Evolutionary conservation across 2,797 vertebrate genomes (phyloP).

Genomic region (Atherinosoma microstoma): DNA sequence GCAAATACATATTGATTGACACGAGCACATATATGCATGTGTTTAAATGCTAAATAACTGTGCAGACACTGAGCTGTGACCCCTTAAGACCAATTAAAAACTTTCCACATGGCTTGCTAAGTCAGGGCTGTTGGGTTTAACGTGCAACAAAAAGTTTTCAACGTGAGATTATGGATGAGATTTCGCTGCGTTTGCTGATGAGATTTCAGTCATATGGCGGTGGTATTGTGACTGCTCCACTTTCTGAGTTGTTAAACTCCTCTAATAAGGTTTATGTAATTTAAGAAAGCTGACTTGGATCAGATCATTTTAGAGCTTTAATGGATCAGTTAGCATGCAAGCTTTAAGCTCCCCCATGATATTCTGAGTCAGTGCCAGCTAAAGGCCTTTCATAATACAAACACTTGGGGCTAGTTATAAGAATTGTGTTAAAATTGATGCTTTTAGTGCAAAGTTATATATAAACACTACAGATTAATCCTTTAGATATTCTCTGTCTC

Average conservation of each 20-base stretch:
- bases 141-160: slow-evolving; percentile 55
- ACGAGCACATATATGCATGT: not conserved
- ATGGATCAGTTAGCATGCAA: slow-evolving; percentile 81
- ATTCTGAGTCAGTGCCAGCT: slow-evolving; percentile 31
- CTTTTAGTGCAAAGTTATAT: not conserved
- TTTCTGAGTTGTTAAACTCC: slow-evolving; percentile 71
- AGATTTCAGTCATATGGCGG: slow-evolving; percentile 61
- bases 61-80: slow-evolving; percentile 30
- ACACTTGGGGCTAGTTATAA: slow-evolving; percentile 7
- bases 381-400: slow-evolving; percentile 28
- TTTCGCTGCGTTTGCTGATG: slow-evolving; percentile 23
- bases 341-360: slow-evolving; percentile 59
- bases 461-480: not conserved
- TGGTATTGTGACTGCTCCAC: slow-evolving; percentile 68
- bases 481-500: not conserved
- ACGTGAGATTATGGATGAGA: slow-evolving; percentile 48
- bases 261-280: slow-evolving; percentile 78
- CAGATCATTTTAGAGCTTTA: slow-evolving; percentile 75
- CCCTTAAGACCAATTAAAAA: slow-evolving; percentile 69
- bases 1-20: not conserved
- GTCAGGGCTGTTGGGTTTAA: slow-evolving; percentile 32
- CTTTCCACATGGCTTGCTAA: slow-evolving; percentile 66
- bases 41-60: not conserved
- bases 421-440: not conserved
- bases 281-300: slow-evolving; percentile 72